Base-by-base conservation (phyloP, 35 echinoderm and acorn worm genomes). In the Lytechinus pictus region DNA sequence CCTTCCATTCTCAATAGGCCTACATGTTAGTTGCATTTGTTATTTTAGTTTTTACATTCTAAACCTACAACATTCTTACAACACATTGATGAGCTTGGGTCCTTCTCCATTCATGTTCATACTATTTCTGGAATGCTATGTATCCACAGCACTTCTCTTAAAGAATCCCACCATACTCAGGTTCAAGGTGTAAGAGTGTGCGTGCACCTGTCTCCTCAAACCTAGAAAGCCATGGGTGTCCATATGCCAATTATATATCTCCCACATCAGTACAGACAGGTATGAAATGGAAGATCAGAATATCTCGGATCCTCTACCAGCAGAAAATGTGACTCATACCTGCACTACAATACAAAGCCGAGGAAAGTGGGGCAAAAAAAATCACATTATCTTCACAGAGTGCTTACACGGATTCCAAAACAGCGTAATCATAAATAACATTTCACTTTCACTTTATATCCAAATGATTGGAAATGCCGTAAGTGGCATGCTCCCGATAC, bases 401-500 rank as follows among this genome's bases (percentile, higher is more conserved):
- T 79, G 21, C 66, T 79, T 79, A 79, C 66, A 79, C 19, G 16
- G 66, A 79, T 79, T 79, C 66, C 66, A 79, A 79, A 79, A 79
- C 19, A n/a, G 66, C 66, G n/a, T 19, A 79, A 79, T 79, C 12
- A n/a, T 79, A 79, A 79, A 79, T 79, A 79, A 79, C 66, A 79
- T 79, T 79, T 79, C 66, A 79, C 66, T 79, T 79, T 79, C 66
- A 79, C 16, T 79, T n/a, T n/a, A n/a, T 79, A 79, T 79, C 66
- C 66, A 79, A 79, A 79, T n/a, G 66, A 79, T 79, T 79, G 66
- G 66, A 79, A 79, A n/a, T 79, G 66, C 66, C 66, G 66, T 79
- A 79, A 79, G 66, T 79, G 66, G 66, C 66, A 79, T 79, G 66
- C 66, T 79, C 66, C 21, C 66, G n/a, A 79, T 79, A 79, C 66